Percentiles rank a stretch among this genome's conserved stretches.
Conservation (phyloP, 2,113 vertebrate species). For the Hoplias malabaricus region DNA sequence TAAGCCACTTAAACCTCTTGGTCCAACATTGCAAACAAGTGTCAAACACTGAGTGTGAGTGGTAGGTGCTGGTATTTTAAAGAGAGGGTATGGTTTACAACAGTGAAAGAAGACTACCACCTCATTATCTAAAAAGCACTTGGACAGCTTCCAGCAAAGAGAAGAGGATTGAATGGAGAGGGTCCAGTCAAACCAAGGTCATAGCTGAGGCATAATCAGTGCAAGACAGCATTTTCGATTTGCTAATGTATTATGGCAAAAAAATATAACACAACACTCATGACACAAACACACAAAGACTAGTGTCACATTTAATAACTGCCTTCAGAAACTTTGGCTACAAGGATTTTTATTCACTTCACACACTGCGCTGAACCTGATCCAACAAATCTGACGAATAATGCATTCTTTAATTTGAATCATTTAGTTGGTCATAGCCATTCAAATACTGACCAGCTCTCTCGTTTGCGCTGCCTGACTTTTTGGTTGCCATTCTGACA, state of each 20-base stretch:
- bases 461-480: no score
- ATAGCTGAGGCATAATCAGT: neutral
- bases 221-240: neutral
- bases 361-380: no score
- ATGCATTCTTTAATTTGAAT: no score
- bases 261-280: no score
- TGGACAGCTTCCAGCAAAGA: slow-evolving; percentile 11
- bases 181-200: neutral
- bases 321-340: no score
- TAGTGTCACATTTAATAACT: no score
- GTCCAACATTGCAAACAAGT: neutral
- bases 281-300: no score
- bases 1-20: neutral
- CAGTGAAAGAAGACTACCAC: slow-evolving; percentile 1
- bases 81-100: neutral
- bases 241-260: neutral
- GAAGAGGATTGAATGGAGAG: neutral
- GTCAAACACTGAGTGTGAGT: slow-evolving; percentile 2
- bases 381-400: no score
- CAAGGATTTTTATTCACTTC: no score
- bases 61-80: slow-evolving; percentile 27
- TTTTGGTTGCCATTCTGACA: no score
- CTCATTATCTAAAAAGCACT: slow-evolving; percentile 35
- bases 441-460: no score
- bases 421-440: no score